Evolutionary conservation across 2,888 invertebrate species (phyloP), one percentile per base, ranked within the genome.

Genomic region (Apantesis nais): DNA sequence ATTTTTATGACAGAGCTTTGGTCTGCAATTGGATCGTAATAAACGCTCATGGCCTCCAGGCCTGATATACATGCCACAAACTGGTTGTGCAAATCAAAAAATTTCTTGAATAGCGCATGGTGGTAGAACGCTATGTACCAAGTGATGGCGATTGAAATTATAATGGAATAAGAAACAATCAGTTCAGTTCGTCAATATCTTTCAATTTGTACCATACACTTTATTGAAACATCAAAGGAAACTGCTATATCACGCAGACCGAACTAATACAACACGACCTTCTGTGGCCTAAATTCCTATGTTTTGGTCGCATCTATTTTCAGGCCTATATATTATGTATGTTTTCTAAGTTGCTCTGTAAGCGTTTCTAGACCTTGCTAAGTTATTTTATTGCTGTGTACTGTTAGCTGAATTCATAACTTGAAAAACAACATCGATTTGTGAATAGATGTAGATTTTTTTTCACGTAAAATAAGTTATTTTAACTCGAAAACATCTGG

Each of bases 211-310:
- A 65, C 76, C 41, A 44, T 7, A 37, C 29, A 31, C 66, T 60
- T 71, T 77, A 80, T 80, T 75, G 78, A 81, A 78, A 77, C 73
- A 78, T 80, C 66, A 55, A 62, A 66, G 62, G 72, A 74, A 76
- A 76, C 68, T 75, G 70, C 77, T 65, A 71, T 72, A 71, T 71
- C 70, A 75, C 70, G 67, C 68, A 74, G 66, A 68, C 71, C 67
- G 44, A 65, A 44, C 66, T n/a, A 41, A 44, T 63, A 55, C 62
- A 37, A 62, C 31, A 67, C 62, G 70, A 64, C 60, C 68, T 58
- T 66, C 68, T 55, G 39, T 61, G 41, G 58, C 39, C 62, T 61
- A 55, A 72, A 72, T 62, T 58, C 58, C 58, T 58, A 58, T 37
- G 55, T 66, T 71, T 71, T 55, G 65, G 25, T 37, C 48, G 44